Conservation (phyloP, 2,113 vertebrate genomes). For the Porphyrio hochstetteri region DNA sequence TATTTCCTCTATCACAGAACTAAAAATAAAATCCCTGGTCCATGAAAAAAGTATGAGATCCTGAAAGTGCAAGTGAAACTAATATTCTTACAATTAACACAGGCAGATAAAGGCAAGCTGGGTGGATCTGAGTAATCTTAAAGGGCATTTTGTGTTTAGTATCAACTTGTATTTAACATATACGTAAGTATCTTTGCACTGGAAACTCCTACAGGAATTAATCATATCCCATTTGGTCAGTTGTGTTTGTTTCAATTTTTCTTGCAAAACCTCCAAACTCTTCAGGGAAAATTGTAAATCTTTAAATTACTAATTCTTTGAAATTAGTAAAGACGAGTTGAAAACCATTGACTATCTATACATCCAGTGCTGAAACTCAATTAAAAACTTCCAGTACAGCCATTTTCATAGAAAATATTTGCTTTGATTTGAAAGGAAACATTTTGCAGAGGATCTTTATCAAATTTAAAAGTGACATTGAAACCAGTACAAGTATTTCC, state of each 20-base stretch:
- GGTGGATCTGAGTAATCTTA: not conserved
- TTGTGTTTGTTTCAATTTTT: not conserved
- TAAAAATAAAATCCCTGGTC: slow-evolving; percentile 7
- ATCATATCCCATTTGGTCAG: not conserved
- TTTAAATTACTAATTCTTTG: not conserved
- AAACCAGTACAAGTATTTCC: not conserved
- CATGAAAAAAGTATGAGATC: not conserved
- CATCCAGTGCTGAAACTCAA: rapidly evolving
- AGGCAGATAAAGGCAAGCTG: not conserved
- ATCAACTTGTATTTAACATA: not conserved
- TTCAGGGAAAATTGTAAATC: not conserved
- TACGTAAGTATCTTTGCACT: not conserved
- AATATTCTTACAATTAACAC: not conserved
- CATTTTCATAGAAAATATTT: not conserved
- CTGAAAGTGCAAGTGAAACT: not conserved
- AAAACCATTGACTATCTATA: not conserved
- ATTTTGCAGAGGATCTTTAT: not conserved
- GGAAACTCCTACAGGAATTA: not conserved
- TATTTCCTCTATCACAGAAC: not conserved
- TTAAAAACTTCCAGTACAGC: not conserved
- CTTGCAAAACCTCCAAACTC: not conserved
- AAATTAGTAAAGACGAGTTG: not conserved
- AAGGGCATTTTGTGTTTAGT: not conserved
- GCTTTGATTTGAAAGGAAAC: not conserved
- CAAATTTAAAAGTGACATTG: not conserved